Base-by-base conservation (phyloP, 2,113 vertebrate species). In the Nettapus auritus region DNA sequence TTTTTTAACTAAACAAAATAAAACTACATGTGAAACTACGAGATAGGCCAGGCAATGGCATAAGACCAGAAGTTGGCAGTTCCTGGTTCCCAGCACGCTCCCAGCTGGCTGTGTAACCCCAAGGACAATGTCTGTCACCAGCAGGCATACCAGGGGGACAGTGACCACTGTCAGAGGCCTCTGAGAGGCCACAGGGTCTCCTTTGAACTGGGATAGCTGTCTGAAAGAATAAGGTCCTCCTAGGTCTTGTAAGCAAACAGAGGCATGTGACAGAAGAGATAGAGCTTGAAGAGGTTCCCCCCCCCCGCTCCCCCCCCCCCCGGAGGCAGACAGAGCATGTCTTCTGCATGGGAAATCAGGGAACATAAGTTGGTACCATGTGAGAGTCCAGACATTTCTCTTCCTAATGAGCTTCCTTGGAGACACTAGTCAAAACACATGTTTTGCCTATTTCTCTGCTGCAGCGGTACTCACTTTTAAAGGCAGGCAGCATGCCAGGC, bases 91-190 rank as follows among this genome's bases (percentile, higher is more conserved):
- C 60, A 63, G 60, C 60, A 63, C 15, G 25, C 16, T 11, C 36
- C 16, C 60, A 63, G 60, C 60, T n/a, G 25, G 33, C 42, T 2
- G 3, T 29, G 14, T 26, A 88, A 64, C 40, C n/a, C 50, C 40
- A 36, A 5, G 76, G 46, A 83, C 21, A 17, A 74, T 6, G 15
- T 28, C 11, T 59, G 38, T 25, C 48, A 36, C 23, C 59, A 40
- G 36, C 11, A 2, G 3, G 31, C n/a, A 25, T 0, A 28, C n/a
- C 46, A 71, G 19, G 22, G 40, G 31, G 15, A 48, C 7, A 52
- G 10, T 7, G 33, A 44, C 44, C 25, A 40, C 70, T 56, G 53
- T 4, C 8, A 70, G 68, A 81, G 17, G 13, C 4, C 33, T 76
- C 16, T 31, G n/a, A 84, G 46, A 75, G 12, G 18, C 16, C 68